Conservation (phyloP, 2,797 vertebrate genomes). For the Neoniphon sammara region DNA sequence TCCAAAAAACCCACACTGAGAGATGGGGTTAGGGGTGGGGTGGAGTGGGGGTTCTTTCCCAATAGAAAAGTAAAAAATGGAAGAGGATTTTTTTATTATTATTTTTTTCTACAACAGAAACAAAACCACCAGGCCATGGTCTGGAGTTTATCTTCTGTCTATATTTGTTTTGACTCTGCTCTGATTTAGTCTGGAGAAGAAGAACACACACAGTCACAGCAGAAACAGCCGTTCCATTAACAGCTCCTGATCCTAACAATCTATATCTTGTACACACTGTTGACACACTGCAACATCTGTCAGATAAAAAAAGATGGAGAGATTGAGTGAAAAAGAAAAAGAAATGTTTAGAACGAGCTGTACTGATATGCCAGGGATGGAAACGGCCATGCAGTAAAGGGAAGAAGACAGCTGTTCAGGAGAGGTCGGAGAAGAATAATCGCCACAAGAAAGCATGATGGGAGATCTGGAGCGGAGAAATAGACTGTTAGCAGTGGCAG, state of each 20-base stretch:
- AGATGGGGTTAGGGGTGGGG: neutral
- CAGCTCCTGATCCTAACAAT: conserved; percentile 13
- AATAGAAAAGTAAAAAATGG: conserved; percentile 3
- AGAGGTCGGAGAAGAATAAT: neutral
- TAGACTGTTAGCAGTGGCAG: conserved; percentile 10
- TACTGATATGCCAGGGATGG: conserved; percentile 25
- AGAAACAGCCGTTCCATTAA: conserved; percentile 19
- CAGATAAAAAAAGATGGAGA: neutral
- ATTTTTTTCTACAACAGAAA: neutral
- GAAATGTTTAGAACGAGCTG: conserved; percentile 19
- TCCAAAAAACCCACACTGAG: conserved; percentile 34
- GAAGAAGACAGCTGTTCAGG: conserved; percentile 14
- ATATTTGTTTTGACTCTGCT: neutral
- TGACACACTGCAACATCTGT: conserved; percentile 35
- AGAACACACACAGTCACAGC: conserved; percentile 9
- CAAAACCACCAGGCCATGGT: conserved; percentile 17
- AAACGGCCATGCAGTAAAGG: neutral
- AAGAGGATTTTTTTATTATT: neutral
- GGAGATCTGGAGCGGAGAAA: conserved; percentile 25
- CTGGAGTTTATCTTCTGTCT: neutral
- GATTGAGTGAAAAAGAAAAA: conserved; percentile 14
- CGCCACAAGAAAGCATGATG: conserved; percentile 8
- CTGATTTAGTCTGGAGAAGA: neutral
- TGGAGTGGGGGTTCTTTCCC: neutral
- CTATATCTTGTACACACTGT: conserved; percentile 9